Evolutionary conservation across 2,113 vertebrate genomes (phyloP).

Genomic region (Scolopax mira): DNA sequence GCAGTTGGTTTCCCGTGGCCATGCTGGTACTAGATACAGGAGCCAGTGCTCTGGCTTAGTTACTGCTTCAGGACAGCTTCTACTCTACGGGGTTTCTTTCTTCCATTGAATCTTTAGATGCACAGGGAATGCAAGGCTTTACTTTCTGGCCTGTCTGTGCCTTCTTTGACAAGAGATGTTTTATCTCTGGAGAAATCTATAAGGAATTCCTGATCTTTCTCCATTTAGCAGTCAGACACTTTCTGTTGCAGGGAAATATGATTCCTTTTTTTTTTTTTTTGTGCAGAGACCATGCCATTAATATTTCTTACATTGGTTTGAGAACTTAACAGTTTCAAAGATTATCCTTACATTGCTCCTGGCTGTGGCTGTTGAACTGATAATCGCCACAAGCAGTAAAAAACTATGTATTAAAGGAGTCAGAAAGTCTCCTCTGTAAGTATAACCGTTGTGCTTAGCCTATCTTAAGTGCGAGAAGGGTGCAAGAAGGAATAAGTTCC

Average conservation of each 20-base stretch:
- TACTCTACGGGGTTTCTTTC: background rate
- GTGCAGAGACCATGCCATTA: background rate
- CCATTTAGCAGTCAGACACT: background rate
- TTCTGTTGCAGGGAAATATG: background rate
- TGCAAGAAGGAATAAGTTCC: background rate
- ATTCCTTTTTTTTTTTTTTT: background rate
- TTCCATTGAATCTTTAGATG: background rate
- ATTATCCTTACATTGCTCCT: background rate
- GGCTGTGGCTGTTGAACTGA: background rate
- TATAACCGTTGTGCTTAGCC: background rate
- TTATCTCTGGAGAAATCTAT: background rate
- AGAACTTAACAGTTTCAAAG: background rate
- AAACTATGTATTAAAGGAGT: background rate
- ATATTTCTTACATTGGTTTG: background rate
- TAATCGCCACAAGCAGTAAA: background rate
- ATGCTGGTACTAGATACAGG: rapidly evolving
- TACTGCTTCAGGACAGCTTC: background rate
- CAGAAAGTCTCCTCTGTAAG: background rate
- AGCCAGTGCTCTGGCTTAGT: background rate
- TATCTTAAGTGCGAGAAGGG: background rate
- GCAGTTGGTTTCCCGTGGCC: background rate
- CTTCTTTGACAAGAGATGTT: background rate
- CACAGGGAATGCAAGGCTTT: background rate
- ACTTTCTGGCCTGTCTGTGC: background rate
- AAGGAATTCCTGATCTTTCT: background rate